Percentiles rank a stretch among this genome's conserved stretches.
Conservation (phyloP, 2,888 invertebrate genomes). For the Ectropis crepuscularia region DNA sequence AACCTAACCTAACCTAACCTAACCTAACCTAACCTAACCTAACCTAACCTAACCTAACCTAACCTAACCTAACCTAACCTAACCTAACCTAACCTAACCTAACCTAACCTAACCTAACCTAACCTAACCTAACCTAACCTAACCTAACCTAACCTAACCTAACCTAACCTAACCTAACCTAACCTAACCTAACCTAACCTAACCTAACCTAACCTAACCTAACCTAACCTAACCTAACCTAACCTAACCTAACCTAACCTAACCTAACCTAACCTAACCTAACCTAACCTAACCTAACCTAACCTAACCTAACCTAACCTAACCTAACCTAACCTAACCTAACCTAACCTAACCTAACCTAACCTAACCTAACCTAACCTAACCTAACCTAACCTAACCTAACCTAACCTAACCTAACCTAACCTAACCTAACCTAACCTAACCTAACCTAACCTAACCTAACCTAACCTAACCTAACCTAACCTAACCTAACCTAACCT, state of each 20-base stretch:
- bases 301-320: slow-evolving; percentile 30
- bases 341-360: slow-evolving; percentile 29
- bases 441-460: slow-evolving; percentile 8
- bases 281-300: slow-evolving; percentile 30
- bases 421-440: slow-evolving; percentile 8
- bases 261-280: slow-evolving; percentile 28
- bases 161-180: slow-evolving; percentile 19
- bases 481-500: slow-evolving; percentile 8
- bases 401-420: slow-evolving; percentile 7
- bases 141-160: slow-evolving; percentile 17
- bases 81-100: slow-evolving; percentile 21
- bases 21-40: slow-evolving; percentile 21
- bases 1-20: slow-evolving; percentile 21
- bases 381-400: slow-evolving; percentile 8
- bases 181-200: slow-evolving; percentile 16
- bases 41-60: slow-evolving; percentile 21
- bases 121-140: slow-evolving; percentile 19
- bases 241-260: slow-evolving; percentile 28
- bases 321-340: slow-evolving; percentile 27
- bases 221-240: slow-evolving; percentile 21
- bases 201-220: slow-evolving; percentile 19
- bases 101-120: slow-evolving; percentile 21
- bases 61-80: slow-evolving; percentile 21
- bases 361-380: slow-evolving; percentile 8
- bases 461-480: slow-evolving; percentile 8